Evolutionary conservation across 2,888 invertebrate genomes (phyloP), one percentile per base, ranked within the genome.

Genomic region (Nipponacmea schrenckii): DNA sequence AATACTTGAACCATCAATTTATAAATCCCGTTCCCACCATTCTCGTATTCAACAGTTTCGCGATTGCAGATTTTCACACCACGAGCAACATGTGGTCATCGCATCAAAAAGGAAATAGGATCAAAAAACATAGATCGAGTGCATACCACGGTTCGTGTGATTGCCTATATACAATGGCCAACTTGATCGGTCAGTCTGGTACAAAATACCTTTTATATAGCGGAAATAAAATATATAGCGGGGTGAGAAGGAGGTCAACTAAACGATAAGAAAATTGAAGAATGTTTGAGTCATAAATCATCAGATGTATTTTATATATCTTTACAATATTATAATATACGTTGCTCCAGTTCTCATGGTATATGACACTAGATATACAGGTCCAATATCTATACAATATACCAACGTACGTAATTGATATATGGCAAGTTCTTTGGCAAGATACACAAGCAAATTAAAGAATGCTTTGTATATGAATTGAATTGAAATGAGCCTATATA

Each of bases 241-340:
- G 56, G 56, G 20, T 56, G 20, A 56, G 56, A 20, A 10, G 12
- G 20, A 24, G 56, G 20, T 56, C 56, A 56, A 56, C 12, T 24
- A 10, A 3, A 24, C 24, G 56, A 56, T 56, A 56, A 56, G 20
- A 20, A 24, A 56, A 20, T 56, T 56, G 12, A 56, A 20, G 56
- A 56, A 56, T 56, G 24, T 56, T 56, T 56, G n/a, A 20, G 24
- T 56, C 56, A 24, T 56, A 56, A 56, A 56, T 56, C 56, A 56
- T 56, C 10, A 56, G n/a, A 12, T 3, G 56, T 24, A 24, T 56
- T 20, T 20, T 24, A 24, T 56, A 56, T 24, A 7, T 12, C 15
- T n/a, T 17, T 48, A n/a, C 48, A 15, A 48, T 48, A 48, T 5
- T 56, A 56, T 56, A 56, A 20, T 24, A 4, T 24, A 56, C 14